A percentile compares a stretch with the other conserved stretches of the same genome.
These are phyloP conservation scores for Chaetodon trifasciatus DNA, from an alignment of 2,797 vertebrate genomes.

Conservation along the genomic window DNA sequence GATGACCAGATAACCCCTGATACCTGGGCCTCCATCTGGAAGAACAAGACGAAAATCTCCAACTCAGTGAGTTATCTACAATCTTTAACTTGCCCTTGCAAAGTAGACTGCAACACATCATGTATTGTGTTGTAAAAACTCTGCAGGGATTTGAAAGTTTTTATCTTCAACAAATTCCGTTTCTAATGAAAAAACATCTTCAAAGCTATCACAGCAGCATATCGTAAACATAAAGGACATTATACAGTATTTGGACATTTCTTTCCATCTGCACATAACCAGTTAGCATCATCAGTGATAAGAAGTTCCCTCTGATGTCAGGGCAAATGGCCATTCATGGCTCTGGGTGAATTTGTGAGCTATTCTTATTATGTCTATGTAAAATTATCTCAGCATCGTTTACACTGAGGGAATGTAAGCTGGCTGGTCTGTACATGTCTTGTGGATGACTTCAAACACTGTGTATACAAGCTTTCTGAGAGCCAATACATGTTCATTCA, in stretches of 20 bases:
- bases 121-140: constrained; percentile 9
- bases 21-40: constrained; percentile 88
- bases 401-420: constrained; percentile 84
- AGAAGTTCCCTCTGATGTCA: constrained; percentile 74
- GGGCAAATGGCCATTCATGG: constrained; percentile 75
- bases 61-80: constrained; percentile 82
- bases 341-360: constrained; percentile 71
- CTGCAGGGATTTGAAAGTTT: constrained; percentile 2
- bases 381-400: constrained; percentile 86
- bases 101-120: constrained; percentile 33
- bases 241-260: constrained; percentile 60
- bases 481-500: constrained; percentile 76
- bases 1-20: constrained; percentile 88
- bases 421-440: constrained; percentile 81
- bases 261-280: constrained; percentile 60
- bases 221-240: constrained; percentile 74
- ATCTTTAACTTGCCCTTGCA: constrained; percentile 45
- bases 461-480: constrained; percentile 75
- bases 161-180: constrained; percentile 63
- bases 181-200: constrained; percentile 67
- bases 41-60: constrained; percentile 87
- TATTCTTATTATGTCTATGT: constrained; percentile 86
- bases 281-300: constrained; percentile 71
- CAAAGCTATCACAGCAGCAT: constrained; percentile 54
- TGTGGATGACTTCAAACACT: constrained; percentile 81